Evolutionary conservation across 2,113 vertebrate genomes (phyloP).

Genomic region (Tychaedon coryphoeus): DNA sequence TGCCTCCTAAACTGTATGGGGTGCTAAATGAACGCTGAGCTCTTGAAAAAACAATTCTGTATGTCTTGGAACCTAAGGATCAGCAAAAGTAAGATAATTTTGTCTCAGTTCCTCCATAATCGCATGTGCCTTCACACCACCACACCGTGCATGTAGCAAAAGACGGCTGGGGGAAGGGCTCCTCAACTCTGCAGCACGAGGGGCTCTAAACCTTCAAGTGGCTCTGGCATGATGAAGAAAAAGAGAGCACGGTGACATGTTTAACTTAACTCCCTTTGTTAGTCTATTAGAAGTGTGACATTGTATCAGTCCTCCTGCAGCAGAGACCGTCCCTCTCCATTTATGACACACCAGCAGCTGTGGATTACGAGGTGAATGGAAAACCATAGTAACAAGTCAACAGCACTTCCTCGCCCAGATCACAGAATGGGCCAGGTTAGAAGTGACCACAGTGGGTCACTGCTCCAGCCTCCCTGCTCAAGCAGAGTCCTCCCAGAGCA

Average conservation of each 20-base stretch:
- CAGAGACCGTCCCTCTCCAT: fast-evolving
- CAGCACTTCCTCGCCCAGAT: fast-evolving
- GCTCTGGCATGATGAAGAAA: neutral
- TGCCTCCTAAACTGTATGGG: neutral
- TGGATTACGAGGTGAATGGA: fast-evolving
- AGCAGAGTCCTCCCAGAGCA: neutral
- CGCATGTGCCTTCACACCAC: fast-evolving
- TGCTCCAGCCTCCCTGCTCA: neutral
- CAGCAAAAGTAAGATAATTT: neutral
- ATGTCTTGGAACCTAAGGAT: neutral
- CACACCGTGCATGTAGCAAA: fast-evolving
- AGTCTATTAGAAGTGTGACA: fast-evolving
- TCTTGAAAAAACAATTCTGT: neutral
- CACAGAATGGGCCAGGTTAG: fast-evolving
- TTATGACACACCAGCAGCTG: neutral
- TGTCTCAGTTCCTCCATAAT: neutral
- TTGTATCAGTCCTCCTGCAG: neutral
- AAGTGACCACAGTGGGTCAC: fast-evolving
- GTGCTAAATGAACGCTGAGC: fast-evolving
- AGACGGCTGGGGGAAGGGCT: neutral
- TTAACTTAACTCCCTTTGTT: too few species aligned
- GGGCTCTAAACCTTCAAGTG: too few species aligned
- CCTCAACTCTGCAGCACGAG: fast-evolving
- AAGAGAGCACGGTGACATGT: fast-evolving
- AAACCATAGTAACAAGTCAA: fast-evolving